A percentile compares a stretch with the other conserved stretches of the same genome.
phyloP scores from a whole-genome alignment of 2,888 invertebrate species.

The Gisinianus flammeolus region DNA sequence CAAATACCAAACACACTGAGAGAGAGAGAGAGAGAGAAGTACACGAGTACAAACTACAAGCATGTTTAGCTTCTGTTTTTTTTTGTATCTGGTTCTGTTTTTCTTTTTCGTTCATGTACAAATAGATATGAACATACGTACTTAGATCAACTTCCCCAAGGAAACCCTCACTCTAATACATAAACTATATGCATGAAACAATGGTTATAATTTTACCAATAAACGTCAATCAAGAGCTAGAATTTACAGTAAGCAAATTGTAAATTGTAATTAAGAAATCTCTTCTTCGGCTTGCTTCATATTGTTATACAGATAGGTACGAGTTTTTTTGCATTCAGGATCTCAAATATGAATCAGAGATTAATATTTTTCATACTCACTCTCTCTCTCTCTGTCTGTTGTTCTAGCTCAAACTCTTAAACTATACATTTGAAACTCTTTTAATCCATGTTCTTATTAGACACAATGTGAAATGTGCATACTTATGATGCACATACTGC shows the following conservation, averaged over 20 bases:
- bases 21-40: not conserved
- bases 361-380: not conserved
- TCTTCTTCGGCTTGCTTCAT: not conserved
- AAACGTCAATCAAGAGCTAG: constrained; percentile 17
- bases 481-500: too few relatives aligned
- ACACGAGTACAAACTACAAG: not conserved
- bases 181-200: not conserved
- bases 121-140: not conserved
- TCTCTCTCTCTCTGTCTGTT: constrained; percentile 1
- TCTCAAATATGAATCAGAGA: not conserved
- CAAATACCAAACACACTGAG: not conserved
- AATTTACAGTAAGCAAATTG: constrained; percentile 6
- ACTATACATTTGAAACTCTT: too few relatives aligned
- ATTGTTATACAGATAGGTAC: not conserved
- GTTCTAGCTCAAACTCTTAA: too few relatives aligned
- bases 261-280: constrained; percentile 20
- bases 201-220: not conserved
- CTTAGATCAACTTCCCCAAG: not conserved
- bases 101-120: too few relatives aligned
- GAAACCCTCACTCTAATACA: not conserved
- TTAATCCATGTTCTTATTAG: too few relatives aligned
- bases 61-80: too few relatives aligned
- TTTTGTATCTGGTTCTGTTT: too few relatives aligned
- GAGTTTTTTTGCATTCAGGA: not conserved
- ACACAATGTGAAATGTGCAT: too few relatives aligned